Percentiles rank a stretch among this genome's conserved stretches.
These are phyloP conservation scores for Periophthalmodon schlosseri DNA, from an alignment of 2,113 vertebrate genomes.

Conservation along the genomic window DNA sequence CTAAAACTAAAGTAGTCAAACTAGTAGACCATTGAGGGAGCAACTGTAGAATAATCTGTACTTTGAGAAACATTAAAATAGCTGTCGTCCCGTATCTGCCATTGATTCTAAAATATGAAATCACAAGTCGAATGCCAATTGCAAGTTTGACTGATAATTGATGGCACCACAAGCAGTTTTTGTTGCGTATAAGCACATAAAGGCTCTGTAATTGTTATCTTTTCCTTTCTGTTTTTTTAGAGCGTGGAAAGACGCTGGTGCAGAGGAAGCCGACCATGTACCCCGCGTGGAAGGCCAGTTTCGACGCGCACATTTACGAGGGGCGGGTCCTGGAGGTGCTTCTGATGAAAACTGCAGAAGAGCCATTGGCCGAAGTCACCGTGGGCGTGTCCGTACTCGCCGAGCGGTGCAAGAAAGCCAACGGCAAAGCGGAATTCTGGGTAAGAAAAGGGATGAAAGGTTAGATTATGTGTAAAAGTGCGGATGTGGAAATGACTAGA, in stretches of 20 bases:
- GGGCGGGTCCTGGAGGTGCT: conserved; percentile 95
- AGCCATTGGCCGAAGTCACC: conserved; percentile 90
- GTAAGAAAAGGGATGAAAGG: conserved; percentile 65
- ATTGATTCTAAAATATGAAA: too few species aligned
- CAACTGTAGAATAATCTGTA: too few species aligned
- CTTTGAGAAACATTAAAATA: too few species aligned
- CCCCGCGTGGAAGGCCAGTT: conserved; percentile 92
- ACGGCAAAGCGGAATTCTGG: conserved; percentile 94
- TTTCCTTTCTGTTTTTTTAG: conserved; percentile 60
- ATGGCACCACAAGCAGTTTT: too few species aligned
- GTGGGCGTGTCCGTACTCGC: conserved; percentile 93
- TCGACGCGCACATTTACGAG: conserved; percentile 96
- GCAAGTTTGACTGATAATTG: too few species aligned
- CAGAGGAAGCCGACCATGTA: conserved; percentile 98
- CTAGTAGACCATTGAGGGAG: too few species aligned
- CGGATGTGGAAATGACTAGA: background rate
- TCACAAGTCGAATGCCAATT: too few species aligned
- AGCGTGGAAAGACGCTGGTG: conserved; percentile 93
- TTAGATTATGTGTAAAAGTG: background rate
- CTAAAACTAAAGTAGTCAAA: too few species aligned
- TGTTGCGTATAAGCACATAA: too few species aligned
- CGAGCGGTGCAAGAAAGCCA: conserved; percentile 96
- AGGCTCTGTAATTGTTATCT: background rate
- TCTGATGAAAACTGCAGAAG: conserved; percentile 93
- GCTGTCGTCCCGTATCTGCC: too few species aligned